Evolutionary conservation across 2,888 invertebrate species (phyloP), one percentile per base, ranked within the genome.

Genomic region (Andrena trimmerana): DNA sequence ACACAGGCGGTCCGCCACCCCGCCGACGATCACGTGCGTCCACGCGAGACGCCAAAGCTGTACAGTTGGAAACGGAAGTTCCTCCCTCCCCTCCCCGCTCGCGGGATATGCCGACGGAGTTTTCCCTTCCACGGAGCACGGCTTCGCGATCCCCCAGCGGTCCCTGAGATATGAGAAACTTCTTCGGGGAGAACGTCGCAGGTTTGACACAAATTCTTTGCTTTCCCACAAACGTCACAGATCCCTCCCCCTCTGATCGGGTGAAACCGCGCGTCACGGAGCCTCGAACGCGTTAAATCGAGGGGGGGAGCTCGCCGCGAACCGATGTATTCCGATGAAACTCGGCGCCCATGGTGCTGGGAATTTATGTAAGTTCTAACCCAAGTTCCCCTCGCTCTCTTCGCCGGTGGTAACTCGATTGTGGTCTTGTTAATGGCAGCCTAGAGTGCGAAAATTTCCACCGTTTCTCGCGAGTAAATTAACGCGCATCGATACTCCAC

Each of bases 1-100:
- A 16, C 42, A 42, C 42, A 42, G 42, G 79, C 59, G 78, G 75
- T 68, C 77, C 68, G 60, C 8, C 68, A 42, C 76, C 81, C 83
- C 77, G 72, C 78, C 76, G 71, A 79, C 74, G 75, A 87, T 91
- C 92, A 91, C 92, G 91, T 91, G 92, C 88, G 81, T 72, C 75
- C 60, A 59, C 81, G 63, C 57, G 65, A 71, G 57, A 33, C n/a
- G 16, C 62, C 48, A 20, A 36, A 6, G 29, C 20, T 48, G 52
- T 36, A 20, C 60, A 20, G 7, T 20, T 57, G 24, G 57, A 24
- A 27, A 27, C 60, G 60, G 31, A 48, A 7, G 6, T n/a, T 42
- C 13, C 42, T 13, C 42, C 4, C 42, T 1, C 13, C 5, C 42
- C 42, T 0, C 42, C 5, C 16, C 16, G 10, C 36, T 36, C 16